phyloP scores from a whole-genome alignment of 2,113 vertebrate species.

The Acrocephalus arundinaceus region DNA sequence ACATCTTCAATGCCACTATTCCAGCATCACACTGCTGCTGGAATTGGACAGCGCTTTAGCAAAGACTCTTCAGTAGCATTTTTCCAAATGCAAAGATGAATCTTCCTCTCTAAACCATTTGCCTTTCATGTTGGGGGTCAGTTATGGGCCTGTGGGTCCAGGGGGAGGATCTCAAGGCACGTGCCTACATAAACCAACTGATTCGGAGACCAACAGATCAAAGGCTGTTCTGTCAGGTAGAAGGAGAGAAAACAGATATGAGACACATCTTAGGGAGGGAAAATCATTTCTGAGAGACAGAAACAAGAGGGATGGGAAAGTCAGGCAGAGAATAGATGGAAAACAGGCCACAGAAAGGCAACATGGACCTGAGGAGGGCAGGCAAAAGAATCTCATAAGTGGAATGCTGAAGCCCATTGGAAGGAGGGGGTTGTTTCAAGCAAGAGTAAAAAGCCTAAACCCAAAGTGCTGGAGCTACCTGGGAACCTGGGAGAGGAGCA shows the following conservation, averaged over 20 bases:
- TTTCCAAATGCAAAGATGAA: conserved; percentile 2
- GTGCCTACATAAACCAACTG: background rate
- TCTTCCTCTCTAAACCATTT: background rate
- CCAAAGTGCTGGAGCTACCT: background rate
- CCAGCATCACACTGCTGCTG: background rate
- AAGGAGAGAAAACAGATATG: background rate
- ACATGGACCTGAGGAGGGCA: background rate
- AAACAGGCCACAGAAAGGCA: background rate
- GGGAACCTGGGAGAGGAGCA: background rate
- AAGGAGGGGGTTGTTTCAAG: background rate
- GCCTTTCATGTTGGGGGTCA: background rate
- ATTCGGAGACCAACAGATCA: background rate
- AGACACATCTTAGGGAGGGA: background rate
- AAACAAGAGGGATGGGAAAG: background rate
- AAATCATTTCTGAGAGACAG: background rate
- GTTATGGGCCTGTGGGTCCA: background rate
- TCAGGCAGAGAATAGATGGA: background rate
- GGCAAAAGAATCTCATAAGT: background rate
- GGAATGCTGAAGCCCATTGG: background rate
- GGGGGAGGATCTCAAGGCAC: background rate
- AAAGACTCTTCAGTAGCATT: background rate
- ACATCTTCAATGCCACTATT: background rate
- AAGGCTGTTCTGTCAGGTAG: background rate
- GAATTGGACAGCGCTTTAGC: background rate
- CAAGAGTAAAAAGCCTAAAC: background rate